Conservation (phyloP, 2,797 vertebrate species). For the Acipenser transmontanus region DNA sequence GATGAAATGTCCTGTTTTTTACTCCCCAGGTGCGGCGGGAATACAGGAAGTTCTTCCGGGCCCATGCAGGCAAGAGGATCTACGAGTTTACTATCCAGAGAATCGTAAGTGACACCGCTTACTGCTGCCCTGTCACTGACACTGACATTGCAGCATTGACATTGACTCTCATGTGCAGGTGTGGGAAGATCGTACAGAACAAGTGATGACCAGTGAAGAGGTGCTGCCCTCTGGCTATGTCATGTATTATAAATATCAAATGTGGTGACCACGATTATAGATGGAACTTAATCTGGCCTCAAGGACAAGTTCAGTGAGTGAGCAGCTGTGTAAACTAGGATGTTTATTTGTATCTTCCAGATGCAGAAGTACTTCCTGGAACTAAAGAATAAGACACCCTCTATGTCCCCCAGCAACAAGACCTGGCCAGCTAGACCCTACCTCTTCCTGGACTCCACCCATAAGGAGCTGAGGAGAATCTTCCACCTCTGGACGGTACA, state of each 20-base stretch:
- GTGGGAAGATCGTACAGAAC: too few species aligned
- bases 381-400: constrained; percentile 81
- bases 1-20: constrained; percentile 28
- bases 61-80: constrained; percentile 93
- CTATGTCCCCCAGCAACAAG: constrained; percentile 87
- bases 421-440: constrained; percentile 85
- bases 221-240: too few species aligned
- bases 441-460: constrained; percentile 78
- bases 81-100: constrained; percentile 91
- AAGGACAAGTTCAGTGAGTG: too few species aligned
- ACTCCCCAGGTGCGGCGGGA: constrained; percentile 83
- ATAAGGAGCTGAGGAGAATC: constrained; percentile 79
- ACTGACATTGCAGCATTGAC: too few species aligned
- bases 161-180: too few species aligned
- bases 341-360: constrained; percentile 41
- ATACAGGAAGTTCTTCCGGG: constrained; percentile 96
- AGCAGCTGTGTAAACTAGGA: too few species aligned
- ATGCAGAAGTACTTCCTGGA: constrained; percentile 90
- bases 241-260: too few species aligned
- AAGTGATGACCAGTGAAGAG: too few species aligned
- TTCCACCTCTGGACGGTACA: constrained; percentile 94
- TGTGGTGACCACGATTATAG: too few species aligned
- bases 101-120: constrained; percentile 69
- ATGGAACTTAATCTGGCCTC: too few species aligned
- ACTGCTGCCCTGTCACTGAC: not conserved